These are phyloP conservation scores for Notodonta ziczac DNA, from an alignment of 2,888 invertebrate species.

Conservation along the genomic window DNA sequence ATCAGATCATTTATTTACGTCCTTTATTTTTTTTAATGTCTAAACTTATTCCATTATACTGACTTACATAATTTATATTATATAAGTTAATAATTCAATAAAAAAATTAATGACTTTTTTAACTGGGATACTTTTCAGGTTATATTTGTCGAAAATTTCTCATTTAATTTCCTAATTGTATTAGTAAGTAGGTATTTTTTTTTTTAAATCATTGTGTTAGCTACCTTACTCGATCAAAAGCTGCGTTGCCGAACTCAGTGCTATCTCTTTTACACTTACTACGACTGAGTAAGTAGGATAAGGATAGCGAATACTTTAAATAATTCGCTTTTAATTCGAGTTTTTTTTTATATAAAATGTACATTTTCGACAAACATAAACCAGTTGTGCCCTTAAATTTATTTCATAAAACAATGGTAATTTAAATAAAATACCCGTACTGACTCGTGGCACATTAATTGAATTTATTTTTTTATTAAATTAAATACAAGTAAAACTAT, in stretches of 20 bases:
- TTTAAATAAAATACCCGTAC: constrained; percentile 75
- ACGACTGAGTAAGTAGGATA: constrained; percentile 56
- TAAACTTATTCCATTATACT: constrained; percentile 40
- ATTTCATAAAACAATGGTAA: constrained; percentile 46
- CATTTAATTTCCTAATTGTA: not conserved
- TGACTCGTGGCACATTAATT: constrained; percentile 71
- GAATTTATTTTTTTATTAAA: constrained; percentile 50
- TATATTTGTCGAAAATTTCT: constrained; percentile 27
- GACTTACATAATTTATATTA: constrained; percentile 35
- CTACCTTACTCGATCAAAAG: constrained; percentile 14
- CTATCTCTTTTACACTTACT: constrained; percentile 56
- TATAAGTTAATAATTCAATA: constrained; percentile 42
- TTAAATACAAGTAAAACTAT: constrained; percentile 35
- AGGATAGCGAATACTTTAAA: constrained; percentile 42
- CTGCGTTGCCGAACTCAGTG: constrained; percentile 33
- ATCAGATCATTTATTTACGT: constrained; percentile 67
- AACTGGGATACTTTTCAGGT: constrained; percentile 39
- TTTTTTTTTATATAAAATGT: constrained; percentile 7
- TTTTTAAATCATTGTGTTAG: constrained; percentile 8
- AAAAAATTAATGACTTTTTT: constrained; percentile 54
- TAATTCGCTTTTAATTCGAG: constrained; percentile 21
- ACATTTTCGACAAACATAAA: constrained; percentile 26
- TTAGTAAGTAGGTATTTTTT: constrained; percentile 6
- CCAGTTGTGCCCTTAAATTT: constrained; percentile 28
- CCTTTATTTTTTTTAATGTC: constrained; percentile 38